Conservation (phyloP, 2,113 vertebrate species). For the Ailurus styani region DNA sequence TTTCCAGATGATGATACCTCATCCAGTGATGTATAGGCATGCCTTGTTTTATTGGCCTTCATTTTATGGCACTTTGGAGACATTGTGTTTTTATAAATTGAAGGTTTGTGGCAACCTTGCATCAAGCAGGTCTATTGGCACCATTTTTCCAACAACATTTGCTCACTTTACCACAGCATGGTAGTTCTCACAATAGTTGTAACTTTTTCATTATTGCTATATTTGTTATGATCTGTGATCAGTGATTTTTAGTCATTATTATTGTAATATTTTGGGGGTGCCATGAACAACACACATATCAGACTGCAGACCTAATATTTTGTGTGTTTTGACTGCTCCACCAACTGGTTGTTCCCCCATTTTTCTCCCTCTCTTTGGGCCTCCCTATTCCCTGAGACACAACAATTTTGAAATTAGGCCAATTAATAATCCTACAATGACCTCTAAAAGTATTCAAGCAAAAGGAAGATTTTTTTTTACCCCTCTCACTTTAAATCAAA, state of each 20-base stretch:
- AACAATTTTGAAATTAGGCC: neutral
- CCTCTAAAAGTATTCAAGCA: neutral
- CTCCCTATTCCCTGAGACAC: neutral
- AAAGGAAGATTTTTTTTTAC: neutral
- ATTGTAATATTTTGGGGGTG: neutral
- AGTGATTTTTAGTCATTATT: neutral
- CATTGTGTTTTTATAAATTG: neutral
- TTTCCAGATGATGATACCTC: neutral
- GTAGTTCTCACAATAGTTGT: neutral
- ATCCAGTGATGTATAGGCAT: neutral
- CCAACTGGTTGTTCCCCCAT: neutral
- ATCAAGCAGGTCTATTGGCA: neutral
- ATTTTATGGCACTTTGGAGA: neutral
- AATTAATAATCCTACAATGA: neutral
- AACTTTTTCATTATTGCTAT: neutral
- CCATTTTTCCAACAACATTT: neutral
- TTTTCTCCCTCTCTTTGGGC: neutral
- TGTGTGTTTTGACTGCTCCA: neutral
- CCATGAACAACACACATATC: neutral
- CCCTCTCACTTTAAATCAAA: neutral
- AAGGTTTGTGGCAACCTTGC: neutral
- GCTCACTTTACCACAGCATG: neutral
- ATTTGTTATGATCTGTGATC: neutral
- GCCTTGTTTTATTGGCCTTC: neutral
- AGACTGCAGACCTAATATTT: neutral